Evolutionary conservation across 2,113 vertebrate species (phyloP).

Genomic region (Ceuthmochares aereus): DNA sequence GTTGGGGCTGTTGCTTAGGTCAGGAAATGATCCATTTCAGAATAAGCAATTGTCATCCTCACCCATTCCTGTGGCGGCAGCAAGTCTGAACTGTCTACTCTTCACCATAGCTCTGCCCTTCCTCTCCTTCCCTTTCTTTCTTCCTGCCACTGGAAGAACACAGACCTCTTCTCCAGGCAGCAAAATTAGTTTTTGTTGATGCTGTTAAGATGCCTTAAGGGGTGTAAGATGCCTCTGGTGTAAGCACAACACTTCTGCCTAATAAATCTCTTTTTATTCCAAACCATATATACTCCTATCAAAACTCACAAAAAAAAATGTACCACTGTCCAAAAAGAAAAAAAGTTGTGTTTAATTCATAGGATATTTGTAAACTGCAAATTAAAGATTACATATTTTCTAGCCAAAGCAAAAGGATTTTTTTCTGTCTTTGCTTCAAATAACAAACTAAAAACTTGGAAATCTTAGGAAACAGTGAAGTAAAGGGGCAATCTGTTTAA

Average conservation of each 20-base stretch:
- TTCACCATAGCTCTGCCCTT: background rate
- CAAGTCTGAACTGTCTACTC: background rate
- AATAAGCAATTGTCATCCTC: background rate
- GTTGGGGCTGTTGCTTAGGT: background rate
- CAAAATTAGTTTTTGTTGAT: background rate
- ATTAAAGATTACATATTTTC: background rate
- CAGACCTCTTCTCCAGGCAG: background rate
- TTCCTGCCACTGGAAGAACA: background rate
- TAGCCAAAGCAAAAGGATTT: background rate
- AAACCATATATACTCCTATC: background rate
- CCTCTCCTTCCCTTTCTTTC: background rate
- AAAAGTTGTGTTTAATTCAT: background rate
- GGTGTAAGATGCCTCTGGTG: background rate
- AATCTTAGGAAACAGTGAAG: background rate
- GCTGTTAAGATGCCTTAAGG: background rate
- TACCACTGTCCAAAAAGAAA: background rate
- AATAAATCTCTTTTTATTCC: background rate
- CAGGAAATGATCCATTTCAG: background rate
- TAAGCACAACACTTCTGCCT: background rate
- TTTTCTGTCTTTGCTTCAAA: background rate
- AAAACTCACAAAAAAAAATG: background rate
- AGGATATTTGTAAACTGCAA: background rate
- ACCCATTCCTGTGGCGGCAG: background rate
- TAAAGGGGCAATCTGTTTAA: background rate
- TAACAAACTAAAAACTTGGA: background rate